These are phyloP conservation scores for Lipophrys pholis DNA, from an alignment of 2,113 vertebrate genomes.

Conservation along the genomic window DNA sequence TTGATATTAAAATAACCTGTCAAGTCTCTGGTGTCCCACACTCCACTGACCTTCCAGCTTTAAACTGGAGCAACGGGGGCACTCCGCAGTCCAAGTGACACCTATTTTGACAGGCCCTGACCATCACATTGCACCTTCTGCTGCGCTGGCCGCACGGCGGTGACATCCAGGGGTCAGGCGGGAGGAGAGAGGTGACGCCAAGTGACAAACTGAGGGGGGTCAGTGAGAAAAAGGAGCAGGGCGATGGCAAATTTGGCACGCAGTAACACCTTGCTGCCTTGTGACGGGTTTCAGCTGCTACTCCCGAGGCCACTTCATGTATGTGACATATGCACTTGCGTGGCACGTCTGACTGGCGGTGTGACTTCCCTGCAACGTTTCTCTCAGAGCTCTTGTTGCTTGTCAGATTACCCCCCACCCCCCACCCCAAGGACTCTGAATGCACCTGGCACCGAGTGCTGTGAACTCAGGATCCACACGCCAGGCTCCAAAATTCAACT, in stretches of 20 bases:
- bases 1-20: constrained; percentile 5
- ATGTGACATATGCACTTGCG: constrained; percentile 73
- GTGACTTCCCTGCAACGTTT: constrained; percentile 67
- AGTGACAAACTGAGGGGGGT: constrained; percentile 58
- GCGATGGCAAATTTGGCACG: constrained; percentile 38
- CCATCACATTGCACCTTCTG: constrained; percentile 67
- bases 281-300: constrained; percentile 76
- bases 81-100: constrained; percentile 59
- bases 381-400: constrained; percentile 60
- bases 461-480: constrained; percentile 42
- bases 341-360: constrained; percentile 72
- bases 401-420: constrained; percentile 58
- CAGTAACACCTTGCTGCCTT: constrained; percentile 65
- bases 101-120: constrained; percentile 65
- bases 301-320: constrained; percentile 73
- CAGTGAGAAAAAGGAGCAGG: constrained; percentile 39
- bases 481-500: constrained; percentile 34
- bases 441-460: constrained; percentile 64
- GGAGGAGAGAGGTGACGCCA: constrained; percentile 57
- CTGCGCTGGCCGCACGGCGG: constrained; percentile 59
- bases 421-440: constrained; percentile 62
- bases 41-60: constrained; percentile 63
- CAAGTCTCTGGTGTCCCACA: constrained; percentile 34
- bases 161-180: constrained; percentile 62
- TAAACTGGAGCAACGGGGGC: constrained; percentile 25